Base-by-base conservation (phyloP, 2,797 vertebrate species). In the Tarsius wallacei region DNA sequence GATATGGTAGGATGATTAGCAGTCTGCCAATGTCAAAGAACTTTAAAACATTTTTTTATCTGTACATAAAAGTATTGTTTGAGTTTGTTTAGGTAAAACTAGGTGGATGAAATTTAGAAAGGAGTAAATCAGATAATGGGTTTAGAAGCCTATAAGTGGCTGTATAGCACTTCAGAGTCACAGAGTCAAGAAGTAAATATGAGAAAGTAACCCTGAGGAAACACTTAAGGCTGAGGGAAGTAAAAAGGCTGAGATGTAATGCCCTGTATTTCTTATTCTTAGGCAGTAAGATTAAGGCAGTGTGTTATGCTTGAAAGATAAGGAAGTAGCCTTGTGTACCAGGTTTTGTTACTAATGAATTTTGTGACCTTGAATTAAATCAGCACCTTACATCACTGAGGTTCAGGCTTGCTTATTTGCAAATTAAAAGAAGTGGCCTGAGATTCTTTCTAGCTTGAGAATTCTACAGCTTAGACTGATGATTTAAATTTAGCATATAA, bases 351-450 rank as follows among this genome's bases (percentile, higher is more conserved):
- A 73, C 66, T 91, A 21, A 59, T 12, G 53, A 31, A 15, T 73
- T 71, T 82, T 87, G 16, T 85, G 61, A 49, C 49, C 71, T 47
- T 53, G 16, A 87, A 15, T 86, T 86, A 80, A 92, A 59, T 87
- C 36, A 2, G 31, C 47, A 77, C 63, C 24, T 68, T 73, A 59
- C 0, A 0, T 87, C 21, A 22, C 26, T 81, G 16, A 36, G 28
- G 61, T 12, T 86, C 63, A n/a, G 42, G 0, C 84, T 91, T 55
- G 70, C 49, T 85, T 89, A n/a, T 1, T 7, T 82, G 19, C 33
- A 78, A 11, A 70, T 64, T 63, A 78, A 63, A 31, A 87, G 31
- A 59, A 80, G 78, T 22, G 7, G 17, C 26, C 5, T 89, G 55
- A 78, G 57, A 59, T 80, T 87, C 16, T 74, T 76, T 74, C 15